Evolutionary conservation across 2,113 vertebrate genomes (phyloP).

Genomic region (Strix uralensis): DNA sequence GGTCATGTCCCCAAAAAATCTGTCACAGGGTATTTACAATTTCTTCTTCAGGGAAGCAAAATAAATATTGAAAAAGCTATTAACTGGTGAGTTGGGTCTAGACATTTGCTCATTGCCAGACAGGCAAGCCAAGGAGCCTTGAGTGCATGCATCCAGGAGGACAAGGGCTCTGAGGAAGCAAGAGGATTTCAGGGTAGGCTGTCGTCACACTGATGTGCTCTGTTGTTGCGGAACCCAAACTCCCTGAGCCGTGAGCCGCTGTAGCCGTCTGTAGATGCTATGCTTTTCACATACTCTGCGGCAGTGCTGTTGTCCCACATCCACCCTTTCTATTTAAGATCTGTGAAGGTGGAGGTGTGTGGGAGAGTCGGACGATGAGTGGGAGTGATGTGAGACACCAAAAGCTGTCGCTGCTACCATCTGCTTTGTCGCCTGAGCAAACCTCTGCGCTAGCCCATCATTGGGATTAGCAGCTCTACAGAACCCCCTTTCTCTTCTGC

Average conservation of each 20-base stretch:
- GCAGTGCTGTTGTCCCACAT: not conserved
- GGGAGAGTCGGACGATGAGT: not conserved
- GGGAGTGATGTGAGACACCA: not conserved
- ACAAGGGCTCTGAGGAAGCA: not conserved
- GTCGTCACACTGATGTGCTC: not conserved
- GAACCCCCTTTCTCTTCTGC: rapidly evolving
- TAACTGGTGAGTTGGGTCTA: not conserved
- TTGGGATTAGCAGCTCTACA: not conserved
- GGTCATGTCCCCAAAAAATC: not conserved
- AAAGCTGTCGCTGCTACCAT: not conserved
- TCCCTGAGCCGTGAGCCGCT: not conserved
- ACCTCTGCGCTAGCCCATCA: not conserved
- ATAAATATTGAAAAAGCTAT: not conserved
- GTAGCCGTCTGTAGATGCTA: not conserved
- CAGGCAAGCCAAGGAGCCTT: not conserved
- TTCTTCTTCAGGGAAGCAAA: not conserved
- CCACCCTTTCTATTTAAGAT: not conserved
- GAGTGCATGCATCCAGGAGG: not conserved
- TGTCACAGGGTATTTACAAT: not conserved
- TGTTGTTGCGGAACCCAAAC: too few relatives aligned
- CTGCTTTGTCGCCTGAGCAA: not conserved
- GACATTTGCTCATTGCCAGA: not conserved
- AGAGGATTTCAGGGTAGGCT: not conserved
- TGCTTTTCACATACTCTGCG: not conserved
- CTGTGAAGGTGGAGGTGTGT: not conserved